A percentile compares a stretch with the other conserved stretches of the same genome.
phyloP scores from a whole-genome alignment of 2,797 vertebrate species.

The Stomatorhinus walkeri region DNA sequence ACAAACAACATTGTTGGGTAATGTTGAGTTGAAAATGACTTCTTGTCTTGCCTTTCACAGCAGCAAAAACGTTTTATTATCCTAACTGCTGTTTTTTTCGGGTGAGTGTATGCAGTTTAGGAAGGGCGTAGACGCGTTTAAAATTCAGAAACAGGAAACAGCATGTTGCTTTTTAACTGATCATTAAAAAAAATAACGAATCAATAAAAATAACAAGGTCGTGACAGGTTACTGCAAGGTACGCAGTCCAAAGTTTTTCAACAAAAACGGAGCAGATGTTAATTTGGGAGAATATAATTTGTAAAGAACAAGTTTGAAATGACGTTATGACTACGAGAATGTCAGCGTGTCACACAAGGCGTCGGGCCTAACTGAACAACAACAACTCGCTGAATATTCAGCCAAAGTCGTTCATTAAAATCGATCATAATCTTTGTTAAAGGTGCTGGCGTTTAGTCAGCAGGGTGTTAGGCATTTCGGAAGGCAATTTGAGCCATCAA shows the following conservation, averaged over 20 bases:
- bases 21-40: background rate
- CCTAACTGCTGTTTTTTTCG: background rate
- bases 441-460: background rate
- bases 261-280: background rate
- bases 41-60: background rate
- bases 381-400: background rate
- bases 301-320: background rate
- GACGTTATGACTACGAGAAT: background rate
- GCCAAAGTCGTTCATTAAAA: background rate
- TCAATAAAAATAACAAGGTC: conserved; percentile 4
- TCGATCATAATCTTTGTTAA: background rate
- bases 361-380: background rate
- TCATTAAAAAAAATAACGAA: background rate
- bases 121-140: background rate
- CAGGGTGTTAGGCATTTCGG: background rate
- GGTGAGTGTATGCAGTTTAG: background rate
- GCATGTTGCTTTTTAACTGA: background rate
- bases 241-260: background rate
- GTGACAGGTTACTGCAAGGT: background rate
- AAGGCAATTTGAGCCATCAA: background rate
- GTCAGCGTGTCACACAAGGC: background rate
- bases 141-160: background rate
- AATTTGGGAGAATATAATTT: background rate
- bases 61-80: background rate
- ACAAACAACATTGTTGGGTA: background rate